Base-by-base conservation (phyloP, 2,113 vertebrate genomes). In the Pangasianodon gigas region DNA sequence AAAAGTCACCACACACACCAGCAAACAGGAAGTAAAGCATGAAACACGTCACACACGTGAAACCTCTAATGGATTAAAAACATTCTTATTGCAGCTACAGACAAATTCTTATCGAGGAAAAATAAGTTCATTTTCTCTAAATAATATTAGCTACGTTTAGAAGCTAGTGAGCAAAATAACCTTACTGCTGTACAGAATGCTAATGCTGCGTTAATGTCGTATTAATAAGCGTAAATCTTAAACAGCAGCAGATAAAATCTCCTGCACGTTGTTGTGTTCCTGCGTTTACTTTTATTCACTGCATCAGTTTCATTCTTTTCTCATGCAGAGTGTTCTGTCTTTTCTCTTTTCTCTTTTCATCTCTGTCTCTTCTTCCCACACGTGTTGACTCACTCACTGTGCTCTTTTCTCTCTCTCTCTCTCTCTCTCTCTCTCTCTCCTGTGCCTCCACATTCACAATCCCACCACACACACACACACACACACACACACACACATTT, bases 401-500 rank as follows among this genome's bases (percentile, higher is more conserved):
- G 29, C n/a, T 82, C 21, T 8, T 51, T 54, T 62, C 84, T 41
- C 69, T 74, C 44, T 69, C 56, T 91, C 91, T 67, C 91, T 37
- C 6, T 46, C 89, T 87, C 67, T 1, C 26, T 44, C 67, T 85
- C 21, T 62, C 74, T 88, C 87, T 88, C 87, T 26, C 52, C 46
- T 67, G 54, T 87, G 29, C 87, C 89, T 87, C 84, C 88, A 89
- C 75, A 81, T 87, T 46, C 37, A 52, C 54, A 29, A 74, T 85
- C 82, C 84, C 48, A 26, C 77, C 84, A 79, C 89, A 87, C 62
- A 52, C 86, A 86, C 62, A 32, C 65, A 7, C 56, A 29, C n/a
- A 85, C 81, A 82, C 81, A 37, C 81, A 85, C 67, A 48, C 58
- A 10, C 44, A 46, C 29, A 85, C 79, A 81, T 46, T 51, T 44